A percentile compares a stretch with the other conserved stretches of the same genome.
Evolutionary conservation across 2,888 invertebrate species (phyloP).

Genomic region (Prionchulus punctatus): DNA sequence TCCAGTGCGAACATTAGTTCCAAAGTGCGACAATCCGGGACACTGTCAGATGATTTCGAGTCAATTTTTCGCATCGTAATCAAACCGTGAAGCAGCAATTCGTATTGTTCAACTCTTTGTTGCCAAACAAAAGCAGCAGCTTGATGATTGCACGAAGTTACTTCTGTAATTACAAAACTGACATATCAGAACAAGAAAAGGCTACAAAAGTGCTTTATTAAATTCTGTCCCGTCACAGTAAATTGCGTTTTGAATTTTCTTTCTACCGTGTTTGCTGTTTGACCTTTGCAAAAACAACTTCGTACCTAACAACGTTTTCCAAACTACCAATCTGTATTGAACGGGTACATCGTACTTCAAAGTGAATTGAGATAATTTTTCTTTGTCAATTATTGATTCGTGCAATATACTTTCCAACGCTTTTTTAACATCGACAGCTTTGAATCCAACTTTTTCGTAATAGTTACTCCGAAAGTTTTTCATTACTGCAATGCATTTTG

Average conservation of each 20-base stretch:
- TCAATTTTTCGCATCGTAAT: background rate
- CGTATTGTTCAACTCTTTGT: background rate
- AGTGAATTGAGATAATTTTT: background rate
- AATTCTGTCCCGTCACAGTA: no score
- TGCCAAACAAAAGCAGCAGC: background rate
- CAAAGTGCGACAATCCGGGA: no score
- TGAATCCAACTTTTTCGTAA: conserved; percentile 4
- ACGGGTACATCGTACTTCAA: conserved; percentile 5
- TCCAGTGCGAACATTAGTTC: background rate
- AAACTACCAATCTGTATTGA: background rate
- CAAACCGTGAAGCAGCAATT: background rate
- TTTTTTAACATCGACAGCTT: background rate
- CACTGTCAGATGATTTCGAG: no score
- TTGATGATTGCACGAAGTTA: background rate
- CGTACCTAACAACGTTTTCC: conserved; percentile 5
- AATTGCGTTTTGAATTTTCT: no score
- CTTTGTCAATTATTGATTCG: background rate
- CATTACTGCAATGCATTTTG: background rate
- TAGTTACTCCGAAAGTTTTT: conserved; percentile 2
- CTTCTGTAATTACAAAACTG: background rate
- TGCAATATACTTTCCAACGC: background rate
- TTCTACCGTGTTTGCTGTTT: no score
- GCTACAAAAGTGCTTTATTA: no score
- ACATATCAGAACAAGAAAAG: no score
- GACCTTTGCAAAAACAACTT: no score